Base-by-base conservation (phyloP, 2,113 vertebrate genomes). In the Leptobrachium ailaonicum region DNA sequence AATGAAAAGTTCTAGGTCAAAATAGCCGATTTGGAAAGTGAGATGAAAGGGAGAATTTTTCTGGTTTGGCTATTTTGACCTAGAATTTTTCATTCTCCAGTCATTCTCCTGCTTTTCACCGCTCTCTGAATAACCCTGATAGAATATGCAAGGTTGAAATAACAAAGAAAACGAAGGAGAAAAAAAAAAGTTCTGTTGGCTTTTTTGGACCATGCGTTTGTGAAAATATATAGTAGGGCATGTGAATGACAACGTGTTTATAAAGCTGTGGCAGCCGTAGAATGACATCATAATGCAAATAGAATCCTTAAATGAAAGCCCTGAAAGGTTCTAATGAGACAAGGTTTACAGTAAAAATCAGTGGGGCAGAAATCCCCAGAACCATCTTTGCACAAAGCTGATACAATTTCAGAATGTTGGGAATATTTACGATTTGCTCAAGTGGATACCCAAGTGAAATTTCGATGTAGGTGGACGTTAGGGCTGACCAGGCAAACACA, bases 361-460 rank as follows among this genome's bases (percentile, higher is more conserved):
- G 1, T 50, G 63, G 62, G 64, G 44, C 74, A 41, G 63, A 43
- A 64, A 42, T 41, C 56, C 11, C 14, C 42, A 64, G 9, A 44
- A 63, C 11, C 3, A 56, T 45, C 72, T 20, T 47, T 64, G n/a
- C 58, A 47, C 1, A 60, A 14, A 44, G 66, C 41, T 53, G 75
- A 69, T 60, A n/a, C 41, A 8, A 32, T 69, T 47, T 77, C 75
- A 43, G 50, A 43, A 47, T 13, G 41, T 69, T 53, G n/a, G 42
- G 75, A 77, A 69, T 58, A 69, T 77, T 77, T 77, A 56, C 69
- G 6, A 58, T 43, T 60, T 56, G 14, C 66, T 41, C 40, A 54
- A n/a, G 58, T 74, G 42, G 12, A 66, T 32, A 66, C 11, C 41
- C 32, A 63, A 74, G 62, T 74, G n/a, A 32, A 1, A 20, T 42